phyloP scores from a whole-genome alignment of 2,113 vertebrate genomes.

The Brachionichthys hirsutus region DNA sequence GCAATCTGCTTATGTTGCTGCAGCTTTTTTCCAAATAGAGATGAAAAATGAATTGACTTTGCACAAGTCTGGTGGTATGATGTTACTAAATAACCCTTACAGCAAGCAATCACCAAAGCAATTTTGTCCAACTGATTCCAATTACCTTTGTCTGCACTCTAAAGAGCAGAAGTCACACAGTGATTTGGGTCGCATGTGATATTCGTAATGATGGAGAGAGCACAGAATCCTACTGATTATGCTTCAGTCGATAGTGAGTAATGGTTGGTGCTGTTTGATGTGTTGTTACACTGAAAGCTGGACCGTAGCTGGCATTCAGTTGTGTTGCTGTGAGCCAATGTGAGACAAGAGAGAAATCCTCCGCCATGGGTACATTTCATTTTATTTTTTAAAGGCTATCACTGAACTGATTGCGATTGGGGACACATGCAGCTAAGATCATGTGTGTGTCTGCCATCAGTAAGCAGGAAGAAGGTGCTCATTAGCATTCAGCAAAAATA shows the following conservation, averaged over 20 bases:
- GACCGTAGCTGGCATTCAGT: background rate
- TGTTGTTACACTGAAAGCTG: background rate
- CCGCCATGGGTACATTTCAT: too few species aligned
- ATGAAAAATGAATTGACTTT: constrained; percentile 8
- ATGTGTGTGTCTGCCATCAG: too few species aligned
- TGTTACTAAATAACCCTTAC: constrained; percentile 23
- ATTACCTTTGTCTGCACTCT: constrained; percentile 15
- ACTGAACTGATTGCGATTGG: too few species aligned
- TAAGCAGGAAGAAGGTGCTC: too few species aligned
- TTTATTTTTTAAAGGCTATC: too few species aligned
- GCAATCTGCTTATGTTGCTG: background rate
- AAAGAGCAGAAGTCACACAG: constrained; percentile 17
- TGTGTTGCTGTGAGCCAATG: background rate
- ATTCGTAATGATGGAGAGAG: constrained; percentile 7
- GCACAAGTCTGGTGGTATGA: constrained; percentile 1
- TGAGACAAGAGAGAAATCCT: too few species aligned
- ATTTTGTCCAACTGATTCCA: constrained; percentile 28
- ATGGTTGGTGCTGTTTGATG: background rate
- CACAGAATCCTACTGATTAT: background rate
- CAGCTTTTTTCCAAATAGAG: background rate
- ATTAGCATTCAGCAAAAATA: too few species aligned
- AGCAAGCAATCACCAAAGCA: constrained; percentile 27
- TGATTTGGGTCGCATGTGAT: constrained; percentile 6
- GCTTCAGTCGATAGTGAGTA: background rate
- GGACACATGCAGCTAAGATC: too few species aligned